phyloP scores from a whole-genome alignment of 2,113 vertebrate species.

The Odobenus rosmarus region DNA sequence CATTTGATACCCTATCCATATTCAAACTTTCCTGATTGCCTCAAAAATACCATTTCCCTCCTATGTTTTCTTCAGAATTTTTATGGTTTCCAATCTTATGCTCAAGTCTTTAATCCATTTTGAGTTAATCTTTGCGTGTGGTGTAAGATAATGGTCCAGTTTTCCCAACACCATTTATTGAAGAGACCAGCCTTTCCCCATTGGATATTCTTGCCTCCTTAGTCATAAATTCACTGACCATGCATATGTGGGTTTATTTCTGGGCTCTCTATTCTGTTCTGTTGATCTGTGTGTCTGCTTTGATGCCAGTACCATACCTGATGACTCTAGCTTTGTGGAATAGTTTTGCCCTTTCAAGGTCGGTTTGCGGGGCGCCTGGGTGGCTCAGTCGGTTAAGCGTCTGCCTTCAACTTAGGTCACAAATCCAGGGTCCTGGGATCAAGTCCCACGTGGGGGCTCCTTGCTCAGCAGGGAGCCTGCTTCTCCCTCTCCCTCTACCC shows the following conservation, averaged over 20 bases:
- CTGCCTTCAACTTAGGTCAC: too few relatives aligned
- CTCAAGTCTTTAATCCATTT: not conserved
- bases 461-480: too few relatives aligned
- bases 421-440: too few relatives aligned
- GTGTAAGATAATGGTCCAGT: not conserved
- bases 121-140: not conserved
- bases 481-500: too few relatives aligned
- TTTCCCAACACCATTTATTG: not conserved
- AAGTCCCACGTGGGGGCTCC: too few relatives aligned
- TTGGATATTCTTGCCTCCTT: not conserved
- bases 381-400: too few relatives aligned
- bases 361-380: too few relatives aligned
- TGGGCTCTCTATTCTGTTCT: not conserved
- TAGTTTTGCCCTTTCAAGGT: not conserved
- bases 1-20: not conserved
- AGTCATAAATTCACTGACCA: not conserved
- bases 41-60: not conserved
- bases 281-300: not conserved
- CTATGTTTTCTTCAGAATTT: not conserved
- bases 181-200: not conserved
- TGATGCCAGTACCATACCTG: not conserved
- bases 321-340: not conserved
- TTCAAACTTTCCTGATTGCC: not conserved
- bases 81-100: not conserved
- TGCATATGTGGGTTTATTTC: fast-evolving